phyloP scores from a whole-genome alignment of 2,113 vertebrate genomes.

The Sarotherodon lohbergeri region DNA sequence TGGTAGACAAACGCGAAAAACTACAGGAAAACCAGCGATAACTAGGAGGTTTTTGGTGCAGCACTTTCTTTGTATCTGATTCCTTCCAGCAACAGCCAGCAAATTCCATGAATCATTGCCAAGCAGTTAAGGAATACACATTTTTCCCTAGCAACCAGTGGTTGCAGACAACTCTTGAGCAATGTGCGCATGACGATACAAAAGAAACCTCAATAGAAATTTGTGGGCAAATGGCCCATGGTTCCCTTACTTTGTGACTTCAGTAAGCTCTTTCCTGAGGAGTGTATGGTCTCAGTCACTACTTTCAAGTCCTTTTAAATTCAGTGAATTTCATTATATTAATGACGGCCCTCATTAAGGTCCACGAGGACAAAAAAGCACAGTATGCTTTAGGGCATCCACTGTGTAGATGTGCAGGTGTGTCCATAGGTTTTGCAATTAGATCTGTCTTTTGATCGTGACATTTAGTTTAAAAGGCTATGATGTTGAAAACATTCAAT shows the following conservation, averaged over 20 bases:
- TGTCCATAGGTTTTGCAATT: background rate
- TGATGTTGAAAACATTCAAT: background rate
- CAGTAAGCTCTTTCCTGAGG: background rate
- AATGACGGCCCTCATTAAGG: background rate
- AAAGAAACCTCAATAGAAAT: background rate
- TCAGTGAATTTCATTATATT: background rate
- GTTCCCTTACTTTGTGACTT: background rate
- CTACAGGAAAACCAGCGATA: background rate
- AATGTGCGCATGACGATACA: background rate
- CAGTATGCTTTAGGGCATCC: background rate
- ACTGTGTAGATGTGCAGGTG: background rate
- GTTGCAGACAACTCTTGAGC: background rate
- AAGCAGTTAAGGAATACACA: background rate
- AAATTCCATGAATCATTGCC: background rate
- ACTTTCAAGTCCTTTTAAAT: background rate
- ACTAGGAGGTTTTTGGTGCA: background rate
- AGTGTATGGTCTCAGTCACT: background rate
- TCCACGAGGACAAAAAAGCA: background rate
- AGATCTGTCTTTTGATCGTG: background rate
- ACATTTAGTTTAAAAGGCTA: background rate
- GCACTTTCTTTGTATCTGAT: background rate
- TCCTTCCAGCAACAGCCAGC: background rate
- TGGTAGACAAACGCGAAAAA: background rate
- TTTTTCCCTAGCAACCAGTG: background rate
- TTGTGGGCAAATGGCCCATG: background rate